Evolutionary conservation across 2,797 vertebrate genomes (phyloP).

Genomic region (Ctenochaetus hawaiiensis): DNA sequence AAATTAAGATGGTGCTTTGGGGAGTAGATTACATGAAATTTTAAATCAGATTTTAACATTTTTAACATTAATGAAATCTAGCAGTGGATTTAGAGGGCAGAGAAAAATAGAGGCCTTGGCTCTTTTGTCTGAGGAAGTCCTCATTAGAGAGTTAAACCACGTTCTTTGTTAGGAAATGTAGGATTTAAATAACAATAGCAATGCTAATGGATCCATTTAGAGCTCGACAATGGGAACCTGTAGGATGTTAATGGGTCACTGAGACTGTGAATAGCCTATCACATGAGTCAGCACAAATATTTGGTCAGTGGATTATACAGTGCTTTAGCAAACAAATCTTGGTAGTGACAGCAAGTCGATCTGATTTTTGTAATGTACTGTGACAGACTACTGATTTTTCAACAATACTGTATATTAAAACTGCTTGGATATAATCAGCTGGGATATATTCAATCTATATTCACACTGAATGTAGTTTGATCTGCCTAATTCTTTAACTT

Average conservation of each 20-base stretch:
- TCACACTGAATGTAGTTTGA: neutral
- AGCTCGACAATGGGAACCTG: slow-evolving; percentile 81
- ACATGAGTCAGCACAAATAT: slow-evolving; percentile 89
- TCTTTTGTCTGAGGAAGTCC: slow-evolving; percentile 76
- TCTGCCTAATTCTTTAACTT: neutral
- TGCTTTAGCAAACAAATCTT: slow-evolving; percentile 52
- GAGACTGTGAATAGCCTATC: slow-evolving; percentile 85
- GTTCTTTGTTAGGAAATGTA: slow-evolving; percentile 82
- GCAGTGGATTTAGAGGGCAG: slow-evolving; percentile 70
- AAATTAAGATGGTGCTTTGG: neutral
- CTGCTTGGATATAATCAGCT: neutral
- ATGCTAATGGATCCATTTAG: slow-evolving; percentile 83
- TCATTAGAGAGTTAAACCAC: slow-evolving; percentile 88
- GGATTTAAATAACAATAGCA: slow-evolving; percentile 86
- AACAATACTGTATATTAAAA: neutral
- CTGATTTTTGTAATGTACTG: too few species aligned
- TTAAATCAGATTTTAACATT: neutral
- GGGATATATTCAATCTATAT: neutral
- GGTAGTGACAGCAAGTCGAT: slow-evolving; percentile 28
- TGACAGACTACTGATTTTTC: neutral
- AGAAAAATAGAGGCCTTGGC: slow-evolving; percentile 75
- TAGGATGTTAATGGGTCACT: slow-evolving; percentile 85
- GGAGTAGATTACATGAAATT: neutral
- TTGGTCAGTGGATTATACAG: slow-evolving; percentile 82
- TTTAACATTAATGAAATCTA: slow-evolving; percentile 23